A percentile compares a stretch with the other conserved stretches of the same genome.
phyloP scores from a whole-genome alignment of 2,113 vertebrate species.

The Equus quagga region DNA sequence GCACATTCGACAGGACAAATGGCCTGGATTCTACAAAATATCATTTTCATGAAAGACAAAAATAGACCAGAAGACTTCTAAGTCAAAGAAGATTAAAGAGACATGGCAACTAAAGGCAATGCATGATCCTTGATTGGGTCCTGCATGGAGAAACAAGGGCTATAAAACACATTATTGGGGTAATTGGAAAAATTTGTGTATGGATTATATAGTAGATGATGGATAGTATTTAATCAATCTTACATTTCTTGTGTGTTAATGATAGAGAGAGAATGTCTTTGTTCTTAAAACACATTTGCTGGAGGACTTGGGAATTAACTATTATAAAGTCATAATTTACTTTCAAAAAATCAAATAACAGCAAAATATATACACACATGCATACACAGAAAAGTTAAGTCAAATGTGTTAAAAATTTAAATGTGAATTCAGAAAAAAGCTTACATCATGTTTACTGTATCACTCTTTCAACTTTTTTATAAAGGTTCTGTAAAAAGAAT shows the following conservation, averaged over 20 bases:
- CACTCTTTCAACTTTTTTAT: neutral
- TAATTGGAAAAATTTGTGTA: neutral
- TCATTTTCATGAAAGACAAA: neutral
- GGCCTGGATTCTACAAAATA: neutral
- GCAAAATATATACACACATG: neutral
- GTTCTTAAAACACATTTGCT: neutral
- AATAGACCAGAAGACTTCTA: neutral
- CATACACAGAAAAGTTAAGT: neutral
- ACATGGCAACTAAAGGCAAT: neutral
- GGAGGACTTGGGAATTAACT: neutral
- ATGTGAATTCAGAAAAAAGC: neutral
- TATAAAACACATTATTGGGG: neutral
- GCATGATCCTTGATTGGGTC: neutral
- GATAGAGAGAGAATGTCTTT: neutral
- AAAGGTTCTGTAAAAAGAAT: neutral
- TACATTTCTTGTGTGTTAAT: neutral
- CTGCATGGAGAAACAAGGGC: neutral
- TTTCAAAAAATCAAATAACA: neutral
- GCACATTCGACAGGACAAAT: neutral
- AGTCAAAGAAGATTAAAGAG: neutral
- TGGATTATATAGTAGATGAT: neutral
- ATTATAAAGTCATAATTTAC: neutral
- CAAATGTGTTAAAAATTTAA: neutral
- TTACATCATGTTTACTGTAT: neutral
- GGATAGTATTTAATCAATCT: neutral